Evolutionary conservation across 2,113 vertebrate genomes (phyloP).

Genomic region (Mungos mungo): DNA sequence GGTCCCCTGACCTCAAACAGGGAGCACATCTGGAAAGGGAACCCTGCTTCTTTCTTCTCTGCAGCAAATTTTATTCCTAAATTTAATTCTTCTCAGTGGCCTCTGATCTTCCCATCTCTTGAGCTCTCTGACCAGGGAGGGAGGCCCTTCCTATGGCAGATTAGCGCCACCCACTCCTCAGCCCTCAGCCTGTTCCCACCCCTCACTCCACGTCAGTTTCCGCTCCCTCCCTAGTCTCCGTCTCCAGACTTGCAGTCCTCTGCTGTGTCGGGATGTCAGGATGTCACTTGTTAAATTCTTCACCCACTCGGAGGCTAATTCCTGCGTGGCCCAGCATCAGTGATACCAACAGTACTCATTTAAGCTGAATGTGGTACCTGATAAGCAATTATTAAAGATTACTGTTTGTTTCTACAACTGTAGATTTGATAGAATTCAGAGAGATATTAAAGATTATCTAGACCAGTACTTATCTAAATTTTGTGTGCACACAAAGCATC

Average conservation of each 20-base stretch:
- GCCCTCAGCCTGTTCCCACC: not conserved
- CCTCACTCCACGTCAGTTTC: not conserved
- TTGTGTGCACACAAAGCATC: not conserved
- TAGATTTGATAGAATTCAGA: slow-evolving; percentile 7
- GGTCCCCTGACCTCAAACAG: not conserved
- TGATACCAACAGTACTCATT: not conserved
- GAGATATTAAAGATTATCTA: not conserved
- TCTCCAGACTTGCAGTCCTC: not conserved
- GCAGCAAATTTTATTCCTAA: not conserved
- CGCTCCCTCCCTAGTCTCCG: not conserved
- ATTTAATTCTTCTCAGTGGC: slow-evolving; percentile 9
- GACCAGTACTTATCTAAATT: not conserved
- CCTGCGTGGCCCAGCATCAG: not conserved
- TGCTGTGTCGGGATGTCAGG: not conserved
- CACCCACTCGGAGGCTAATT: not conserved
- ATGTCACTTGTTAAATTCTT: not conserved
- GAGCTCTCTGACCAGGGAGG: not conserved
- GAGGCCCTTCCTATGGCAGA: not conserved
- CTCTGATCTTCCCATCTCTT: not conserved
- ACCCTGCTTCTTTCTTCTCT: not conserved
- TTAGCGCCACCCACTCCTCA: not conserved
- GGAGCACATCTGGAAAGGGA: slow-evolving; percentile 8
- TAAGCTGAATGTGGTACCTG: not conserved
- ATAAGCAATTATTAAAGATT: not conserved
- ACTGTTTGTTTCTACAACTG: not conserved